Evolutionary conservation across 2,888 invertebrate genomes (phyloP), one percentile per base, ranked within the genome.

Genomic region (Conops quadrifasciatus): DNA sequence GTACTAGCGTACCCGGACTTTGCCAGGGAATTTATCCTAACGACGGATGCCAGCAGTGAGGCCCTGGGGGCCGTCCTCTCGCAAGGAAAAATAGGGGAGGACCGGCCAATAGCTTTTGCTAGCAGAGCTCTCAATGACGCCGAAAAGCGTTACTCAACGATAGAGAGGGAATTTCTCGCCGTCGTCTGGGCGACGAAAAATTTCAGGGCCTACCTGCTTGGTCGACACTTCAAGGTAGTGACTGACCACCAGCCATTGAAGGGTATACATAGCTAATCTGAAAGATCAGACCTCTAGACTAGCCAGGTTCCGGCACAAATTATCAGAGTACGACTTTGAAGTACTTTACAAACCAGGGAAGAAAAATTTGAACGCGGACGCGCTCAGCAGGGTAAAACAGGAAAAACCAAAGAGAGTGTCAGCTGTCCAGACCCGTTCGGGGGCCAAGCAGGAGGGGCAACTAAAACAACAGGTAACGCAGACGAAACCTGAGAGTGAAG

Each of bases 261-360:
- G 15, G 58, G 58, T 26, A 28, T n/a, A n/a, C n/a, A n/a, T 28
- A 58, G 58, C 58, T 9, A 58, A 58, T 16, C 15, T 58, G 15
- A 28, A 28, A 24, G 36, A 36, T 36, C 36, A 56, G 56, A n/a
- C 53, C 2, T 53, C 53, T 9, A 7, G 56, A 5, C 5, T 56
- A 56, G 56, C 56, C 21, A 19, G 56, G 19, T 56, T 56, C 13
- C 5, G 56, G n/a, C 56, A 56, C n/a, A 56, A 56, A 24, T 13
- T 56, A 56, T 56, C 56, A 13, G 56, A 56, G 56, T 56, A 56
- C 19, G 24, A 21, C n/a, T 56, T 56, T 19, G 56, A 56, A 24
- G n/a, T 58, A 24, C 1, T 58, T 4, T 58, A 58, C 11, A 58
- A 58, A 24, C 28, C 26, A 3, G 28, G 13, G 2, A 28, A 28